Evolutionary conservation across 2,113 vertebrate genomes (phyloP).

Genomic region (Caracal caracal): DNA sequence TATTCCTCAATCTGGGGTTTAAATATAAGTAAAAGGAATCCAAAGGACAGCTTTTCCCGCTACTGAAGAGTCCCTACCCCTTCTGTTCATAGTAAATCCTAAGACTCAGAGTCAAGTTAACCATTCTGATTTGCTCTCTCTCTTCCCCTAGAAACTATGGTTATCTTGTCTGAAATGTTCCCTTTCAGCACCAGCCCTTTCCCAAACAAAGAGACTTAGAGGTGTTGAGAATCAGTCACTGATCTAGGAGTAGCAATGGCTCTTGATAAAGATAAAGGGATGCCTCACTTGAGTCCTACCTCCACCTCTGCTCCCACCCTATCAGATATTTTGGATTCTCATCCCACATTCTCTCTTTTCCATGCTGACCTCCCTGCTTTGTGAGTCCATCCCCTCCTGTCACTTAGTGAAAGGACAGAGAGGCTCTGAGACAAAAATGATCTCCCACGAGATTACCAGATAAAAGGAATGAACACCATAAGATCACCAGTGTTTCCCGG

Average conservation of each 20-base stretch:
- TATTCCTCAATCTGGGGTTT: neutral
- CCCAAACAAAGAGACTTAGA: constrained; percentile 36
- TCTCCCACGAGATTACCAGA: neutral
- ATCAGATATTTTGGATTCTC: neutral
- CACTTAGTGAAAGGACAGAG: neutral
- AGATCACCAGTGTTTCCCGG: neutral
- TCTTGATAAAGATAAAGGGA: constrained; percentile 5
- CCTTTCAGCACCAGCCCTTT: neutral
- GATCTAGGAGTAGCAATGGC: neutral
- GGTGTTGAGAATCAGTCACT: constrained; percentile 12
- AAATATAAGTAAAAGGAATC: neutral
- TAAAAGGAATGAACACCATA: neutral
- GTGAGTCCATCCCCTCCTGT: neutral
- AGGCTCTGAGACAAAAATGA: neutral
- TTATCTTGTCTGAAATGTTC: constrained; percentile 27
- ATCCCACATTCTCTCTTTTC: neutral
- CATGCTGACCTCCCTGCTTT: neutral
- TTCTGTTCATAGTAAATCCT: neutral
- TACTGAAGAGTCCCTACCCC: neutral
- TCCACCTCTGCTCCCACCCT: neutral
- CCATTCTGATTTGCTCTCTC: neutral
- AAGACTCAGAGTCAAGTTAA: neutral
- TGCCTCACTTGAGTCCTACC: neutral
- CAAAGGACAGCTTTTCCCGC: neutral
- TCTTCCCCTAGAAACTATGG: neutral